These are phyloP conservation scores for Scrobipalpa costella DNA, from an alignment of 2,888 invertebrate species.

Conservation along the genomic window DNA sequence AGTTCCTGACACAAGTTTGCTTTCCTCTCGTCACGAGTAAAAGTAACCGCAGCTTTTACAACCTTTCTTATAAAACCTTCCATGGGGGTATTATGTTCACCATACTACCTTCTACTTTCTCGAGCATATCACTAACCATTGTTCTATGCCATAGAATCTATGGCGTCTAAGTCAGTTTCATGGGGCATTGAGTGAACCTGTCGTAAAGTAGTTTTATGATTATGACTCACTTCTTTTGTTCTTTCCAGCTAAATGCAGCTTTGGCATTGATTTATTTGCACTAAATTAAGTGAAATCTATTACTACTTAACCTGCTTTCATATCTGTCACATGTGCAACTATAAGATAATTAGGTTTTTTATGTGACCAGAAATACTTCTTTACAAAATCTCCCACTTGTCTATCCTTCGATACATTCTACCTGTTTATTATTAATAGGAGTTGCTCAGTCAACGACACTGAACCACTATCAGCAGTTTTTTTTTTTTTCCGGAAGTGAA, in stretches of 20 bases:
- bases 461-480: no score
- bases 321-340: no score
- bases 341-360: no score
- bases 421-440: no score
- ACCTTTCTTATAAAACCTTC: conserved; percentile 42
- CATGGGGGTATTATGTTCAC: conserved; percentile 42
- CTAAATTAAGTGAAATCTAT: background rate
- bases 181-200: conserved; percentile 8
- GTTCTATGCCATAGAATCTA: conserved; percentile 28
- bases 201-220: conserved; percentile 8
- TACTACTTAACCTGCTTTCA: background rate
- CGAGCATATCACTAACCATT: conserved; percentile 27
- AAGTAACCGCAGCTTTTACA: conserved; percentile 54
- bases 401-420: no score
- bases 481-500: no score
- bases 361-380: no score
- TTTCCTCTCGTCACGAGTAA: conserved; percentile 56
- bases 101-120: conserved; percentile 11
- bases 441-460: no score
- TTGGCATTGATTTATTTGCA: background rate
- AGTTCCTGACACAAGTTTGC: conserved; percentile 54
- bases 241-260: background rate
- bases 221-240: conserved; percentile 14
- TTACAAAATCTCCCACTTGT: no score
- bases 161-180: background rate